Evolutionary conservation across 2,888 invertebrate genomes (phyloP), one percentile per base, ranked within the genome.

Genomic region (Caenorhabditis japonica): DNA sequence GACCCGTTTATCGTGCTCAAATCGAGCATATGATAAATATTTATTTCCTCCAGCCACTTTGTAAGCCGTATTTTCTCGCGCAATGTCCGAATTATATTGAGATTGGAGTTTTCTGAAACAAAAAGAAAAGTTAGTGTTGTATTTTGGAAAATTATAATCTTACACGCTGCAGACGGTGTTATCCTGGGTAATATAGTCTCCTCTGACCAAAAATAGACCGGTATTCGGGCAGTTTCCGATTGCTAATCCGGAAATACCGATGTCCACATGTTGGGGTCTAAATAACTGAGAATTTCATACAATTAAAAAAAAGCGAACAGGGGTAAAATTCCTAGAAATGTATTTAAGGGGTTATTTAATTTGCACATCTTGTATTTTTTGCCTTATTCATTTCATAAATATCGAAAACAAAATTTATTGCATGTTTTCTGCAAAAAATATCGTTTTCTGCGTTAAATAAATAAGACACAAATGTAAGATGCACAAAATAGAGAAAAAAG

Each of bases 181-280:
- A 17, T 74, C 60, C 13, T 60, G 39, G 5, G 80, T 72, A 7
- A 79, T 64, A 60, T 77, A 83, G 36, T 80, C 77, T 8, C 79
- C 80, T 21, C 82, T 49, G 23, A 77, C 75, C 25, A 82, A 51
- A 46, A 83, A 83, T 3, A 78, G 43, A 0, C 82, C 82, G 3
- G 66, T 34, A 61, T 77, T 79, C 10, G 74, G 73, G 52, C 80
- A 78, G 47, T 76, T 80, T 8, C 83, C 83, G 7, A 83, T 47
- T 4, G 71, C 66, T 1, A 81, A 52, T 21, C 47, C 52, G 0
- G 64, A 30, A 5, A 81, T 43, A n/a, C 51, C 49, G 17, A 79
- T 25, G 27, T 71, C 55, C n/a, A 58, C 21, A 47, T 81, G 77
- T 41, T 79, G 75, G 1, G 77, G 72, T 0, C 80, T 77, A 62